Evolutionary conservation across 2,888 invertebrate genomes (phyloP).

Genomic region (Orthosia cruda): DNA sequence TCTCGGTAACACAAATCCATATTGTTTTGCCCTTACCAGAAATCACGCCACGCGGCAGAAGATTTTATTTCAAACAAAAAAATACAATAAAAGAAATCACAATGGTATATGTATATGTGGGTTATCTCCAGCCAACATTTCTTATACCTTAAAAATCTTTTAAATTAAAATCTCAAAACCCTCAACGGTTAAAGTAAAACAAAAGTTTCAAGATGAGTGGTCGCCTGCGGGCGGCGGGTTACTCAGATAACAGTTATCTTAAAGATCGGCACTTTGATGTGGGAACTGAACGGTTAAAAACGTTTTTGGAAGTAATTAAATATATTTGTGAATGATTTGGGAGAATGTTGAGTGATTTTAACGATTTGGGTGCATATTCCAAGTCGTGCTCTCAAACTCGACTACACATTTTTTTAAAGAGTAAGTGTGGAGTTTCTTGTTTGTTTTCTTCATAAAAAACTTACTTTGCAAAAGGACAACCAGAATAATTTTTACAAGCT

Average conservation of each 20-base stretch:
- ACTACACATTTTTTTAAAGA: no score
- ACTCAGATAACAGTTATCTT: constrained; percentile 85
- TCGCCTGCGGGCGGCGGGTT: constrained; percentile 83
- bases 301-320: not conserved
- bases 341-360: not conserved
- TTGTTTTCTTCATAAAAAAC: no score
- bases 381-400: no score
- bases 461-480: no score
- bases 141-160: not conserved
- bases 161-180: constrained; percentile 33
- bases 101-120: not conserved
- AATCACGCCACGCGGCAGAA: no score
- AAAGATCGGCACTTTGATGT: constrained; percentile 76
- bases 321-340: not conserved
- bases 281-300: constrained; percentile 58
- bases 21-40: no score
- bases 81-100: not conserved
- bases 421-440: no score
- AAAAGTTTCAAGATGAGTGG: constrained; percentile 72
- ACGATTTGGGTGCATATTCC: not conserved
- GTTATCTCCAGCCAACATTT: not conserved
- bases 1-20: no score
- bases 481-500: no score
- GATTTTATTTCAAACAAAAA: no score
- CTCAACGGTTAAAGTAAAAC: constrained; percentile 26